Evolutionary conservation across 2,888 invertebrate species (phyloP).

Genomic region (Theretra japonica): DNA sequence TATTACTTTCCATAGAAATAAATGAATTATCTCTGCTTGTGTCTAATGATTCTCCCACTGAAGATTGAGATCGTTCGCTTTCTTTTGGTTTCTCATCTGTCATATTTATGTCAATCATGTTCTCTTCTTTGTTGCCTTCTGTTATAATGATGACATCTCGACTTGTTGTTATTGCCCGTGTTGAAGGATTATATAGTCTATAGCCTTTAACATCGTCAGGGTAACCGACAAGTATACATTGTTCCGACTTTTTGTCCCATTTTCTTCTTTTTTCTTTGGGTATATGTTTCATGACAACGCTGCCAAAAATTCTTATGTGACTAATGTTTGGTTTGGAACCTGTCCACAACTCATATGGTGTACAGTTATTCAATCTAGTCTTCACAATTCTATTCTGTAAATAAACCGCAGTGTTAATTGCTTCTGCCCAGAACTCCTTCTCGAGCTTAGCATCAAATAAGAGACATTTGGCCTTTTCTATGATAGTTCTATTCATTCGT

Average conservation of each 20-base stretch:
- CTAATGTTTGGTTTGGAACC: slow-evolving; percentile 35
- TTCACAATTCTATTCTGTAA: slow-evolving; percentile 27
- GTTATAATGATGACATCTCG: slow-evolving; percentile 14
- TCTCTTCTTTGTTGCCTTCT: slow-evolving; percentile 8
- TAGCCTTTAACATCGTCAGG: slow-evolving; percentile 27
- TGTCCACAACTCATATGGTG: slow-evolving; percentile 41
- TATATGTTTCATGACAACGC: slow-evolving; percentile 35
- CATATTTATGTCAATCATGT: not conserved
- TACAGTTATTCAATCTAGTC: slow-evolving; percentile 28
- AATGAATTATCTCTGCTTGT: not conserved
- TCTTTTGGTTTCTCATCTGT: not conserved
- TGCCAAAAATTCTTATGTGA: slow-evolving; percentile 37
- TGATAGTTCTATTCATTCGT: slow-evolving; percentile 30
- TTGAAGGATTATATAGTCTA: slow-evolving; percentile 28
- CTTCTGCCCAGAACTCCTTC: slow-evolving; percentile 35
- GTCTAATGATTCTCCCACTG: not conserved
- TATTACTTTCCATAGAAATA: too few relatives aligned
- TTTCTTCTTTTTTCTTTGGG: slow-evolving; percentile 37
- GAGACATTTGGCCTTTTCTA: slow-evolving; percentile 35
- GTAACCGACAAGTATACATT: slow-evolving; percentile 30
- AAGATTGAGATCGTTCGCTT: slow-evolving; percentile 8
- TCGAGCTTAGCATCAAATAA: slow-evolving; percentile 30
- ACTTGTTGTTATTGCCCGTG: slow-evolving; percentile 19
- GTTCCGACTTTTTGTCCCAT: slow-evolving; percentile 37
- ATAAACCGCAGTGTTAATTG: slow-evolving; percentile 32